These are phyloP conservation scores for Bedellia somnulentella DNA, from an alignment of 2,888 invertebrate genomes.

Conservation along the genomic window DNA sequence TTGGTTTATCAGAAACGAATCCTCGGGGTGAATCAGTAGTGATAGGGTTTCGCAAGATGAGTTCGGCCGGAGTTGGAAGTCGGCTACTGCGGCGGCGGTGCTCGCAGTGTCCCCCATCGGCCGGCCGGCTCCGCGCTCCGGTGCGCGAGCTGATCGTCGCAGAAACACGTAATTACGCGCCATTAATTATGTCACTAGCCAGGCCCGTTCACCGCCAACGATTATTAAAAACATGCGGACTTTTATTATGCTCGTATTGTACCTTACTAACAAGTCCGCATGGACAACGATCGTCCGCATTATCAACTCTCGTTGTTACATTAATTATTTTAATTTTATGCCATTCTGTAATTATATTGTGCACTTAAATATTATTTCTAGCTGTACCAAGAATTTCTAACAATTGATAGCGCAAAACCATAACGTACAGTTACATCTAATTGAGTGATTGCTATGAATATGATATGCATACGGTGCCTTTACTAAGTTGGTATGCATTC, in stretches of 20 bases:
- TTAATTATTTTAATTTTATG: conserved; percentile 21
- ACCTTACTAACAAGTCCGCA: not conserved
- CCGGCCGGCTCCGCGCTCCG: conserved; percentile 11
- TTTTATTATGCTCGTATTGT: conserved; percentile 1
- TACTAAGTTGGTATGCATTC: no score
- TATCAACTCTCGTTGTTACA: conserved; percentile 10
- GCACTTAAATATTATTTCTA: conserved; percentile 5
- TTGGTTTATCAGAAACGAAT: no score
- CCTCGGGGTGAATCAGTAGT: no score
- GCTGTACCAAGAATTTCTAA: no score
- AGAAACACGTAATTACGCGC: conserved; percentile 12
- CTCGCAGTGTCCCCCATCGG: not conserved
- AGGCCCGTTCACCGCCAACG: conserved; percentile 12
- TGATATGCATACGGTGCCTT: no score
- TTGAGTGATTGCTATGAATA: no score
- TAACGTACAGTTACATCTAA: no score
- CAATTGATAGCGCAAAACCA: no score
- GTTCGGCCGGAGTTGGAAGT: not conserved
- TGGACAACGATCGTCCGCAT: conserved; percentile 9
- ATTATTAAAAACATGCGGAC: conserved; percentile 11
- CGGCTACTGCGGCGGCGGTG: not conserved
- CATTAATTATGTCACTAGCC: conserved; percentile 17
- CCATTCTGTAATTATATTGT: conserved; percentile 11
- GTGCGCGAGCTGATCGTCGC: conserved; percentile 13
- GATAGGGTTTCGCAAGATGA: no score